Percentiles rank a stretch among this genome's conserved stretches.
phyloP scores from a whole-genome alignment of 2,797 vertebrate species.

The Cynopterus sphinx region DNA sequence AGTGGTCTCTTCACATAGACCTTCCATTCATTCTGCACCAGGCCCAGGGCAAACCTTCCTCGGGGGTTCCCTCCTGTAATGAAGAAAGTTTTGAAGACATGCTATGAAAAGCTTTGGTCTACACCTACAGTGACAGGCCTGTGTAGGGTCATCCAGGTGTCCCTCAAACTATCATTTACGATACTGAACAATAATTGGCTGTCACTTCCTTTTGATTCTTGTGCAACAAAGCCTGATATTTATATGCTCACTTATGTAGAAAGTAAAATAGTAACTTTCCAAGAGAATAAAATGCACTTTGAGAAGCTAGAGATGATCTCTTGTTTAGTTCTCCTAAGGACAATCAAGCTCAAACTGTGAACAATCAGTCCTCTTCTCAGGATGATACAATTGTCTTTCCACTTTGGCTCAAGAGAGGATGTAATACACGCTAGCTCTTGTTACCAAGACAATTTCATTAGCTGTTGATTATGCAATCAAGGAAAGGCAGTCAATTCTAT shows the following conservation, averaged over 20 bases:
- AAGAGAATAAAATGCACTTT: constrained; percentile 77
- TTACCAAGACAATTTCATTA: constrained; percentile 89
- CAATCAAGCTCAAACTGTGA: constrained; percentile 86
- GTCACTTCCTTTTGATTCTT: background rate
- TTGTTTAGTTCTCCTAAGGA: constrained; percentile 81
- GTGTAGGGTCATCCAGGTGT: background rate
- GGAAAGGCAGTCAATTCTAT: constrained; percentile 82
- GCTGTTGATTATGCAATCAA: constrained; percentile 87
- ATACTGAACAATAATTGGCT: background rate
- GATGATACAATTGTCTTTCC: constrained; percentile 81
- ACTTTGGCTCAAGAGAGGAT: constrained; percentile 83
- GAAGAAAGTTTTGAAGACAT: constrained; percentile 46
- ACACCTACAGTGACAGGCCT: background rate
- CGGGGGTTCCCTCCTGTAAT: constrained; percentile 93
- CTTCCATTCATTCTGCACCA: constrained; percentile 98
- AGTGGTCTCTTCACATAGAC: constrained; percentile 96
- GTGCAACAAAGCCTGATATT: constrained; percentile 14
- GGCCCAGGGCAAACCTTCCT: constrained; percentile 95
- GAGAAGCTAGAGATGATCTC: constrained; percentile 80
- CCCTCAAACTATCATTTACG: background rate
- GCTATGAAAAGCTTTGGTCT: background rate
- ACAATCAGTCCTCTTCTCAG: constrained; percentile 84
- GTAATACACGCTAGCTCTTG: constrained; percentile 82
- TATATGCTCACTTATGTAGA: background rate
- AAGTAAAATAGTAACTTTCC: constrained; percentile 76